Percentiles rank a stretch among this genome's conserved stretches.
These are phyloP conservation scores for Cantharis flavilabris DNA, from an alignment of 2,888 invertebrate species.

Conservation along the genomic window DNA sequence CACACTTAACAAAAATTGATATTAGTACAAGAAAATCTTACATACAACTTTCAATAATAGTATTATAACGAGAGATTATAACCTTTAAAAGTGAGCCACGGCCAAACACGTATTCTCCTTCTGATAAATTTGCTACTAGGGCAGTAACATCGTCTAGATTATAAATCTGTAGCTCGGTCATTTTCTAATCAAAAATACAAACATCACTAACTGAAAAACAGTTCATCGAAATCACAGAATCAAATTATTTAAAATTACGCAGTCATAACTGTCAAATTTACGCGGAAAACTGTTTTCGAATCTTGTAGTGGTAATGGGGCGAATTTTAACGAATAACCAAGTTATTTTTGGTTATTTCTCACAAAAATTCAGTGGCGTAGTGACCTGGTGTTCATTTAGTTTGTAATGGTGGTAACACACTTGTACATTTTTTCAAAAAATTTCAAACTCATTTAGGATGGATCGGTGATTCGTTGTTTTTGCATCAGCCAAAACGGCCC, in stretches of 20 bases:
- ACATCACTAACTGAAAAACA: background rate
- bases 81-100: constrained; percentile 36
- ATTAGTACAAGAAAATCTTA: no score
- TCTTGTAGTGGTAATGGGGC: no score
- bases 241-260: background rate
- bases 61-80: constrained; percentile 21
- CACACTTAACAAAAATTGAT: constrained; percentile 52
- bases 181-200: background rate
- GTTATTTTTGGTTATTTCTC: no score
- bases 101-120: constrained; percentile 39
- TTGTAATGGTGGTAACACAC: no score
- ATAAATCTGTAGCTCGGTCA: constrained; percentile 9
- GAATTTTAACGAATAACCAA: no score
- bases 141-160: constrained; percentile 7
- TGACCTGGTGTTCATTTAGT: no score
- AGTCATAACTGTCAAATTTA: background rate
- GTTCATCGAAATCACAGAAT: no score
- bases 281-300: background rate
- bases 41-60: background rate
- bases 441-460: no score
- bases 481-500: no score
- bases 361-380: no score
- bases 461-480: no score
- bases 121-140: constrained; percentile 3
- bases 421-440: no score